Evolutionary conservation across 23 tunicate species (phyloP).

Genomic region (Ascidia mentula): DNA sequence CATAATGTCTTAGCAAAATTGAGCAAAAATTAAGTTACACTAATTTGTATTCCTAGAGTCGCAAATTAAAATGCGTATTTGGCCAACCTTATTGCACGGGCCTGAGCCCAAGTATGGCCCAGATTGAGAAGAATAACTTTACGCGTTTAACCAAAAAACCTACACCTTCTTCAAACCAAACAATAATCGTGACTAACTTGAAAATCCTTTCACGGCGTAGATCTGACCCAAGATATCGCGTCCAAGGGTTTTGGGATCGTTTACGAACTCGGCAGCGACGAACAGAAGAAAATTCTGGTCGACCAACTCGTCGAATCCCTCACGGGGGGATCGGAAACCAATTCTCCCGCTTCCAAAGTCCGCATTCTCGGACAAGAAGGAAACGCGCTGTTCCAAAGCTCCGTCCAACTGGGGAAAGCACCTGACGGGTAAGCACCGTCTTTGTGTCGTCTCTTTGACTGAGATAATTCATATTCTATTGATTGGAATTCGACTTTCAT

Average conservation of each 20-base stretch:
- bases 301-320: slow-evolving; percentile 58
- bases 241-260: slow-evolving; percentile 87
- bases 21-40: too few relatives aligned
- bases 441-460: too few relatives aligned
- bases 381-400: slow-evolving; percentile 16
- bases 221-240: slow-evolving; percentile 82
- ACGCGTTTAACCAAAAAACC: too few relatives aligned
- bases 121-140: too few relatives aligned
- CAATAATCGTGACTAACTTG: too few relatives aligned
- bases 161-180: too few relatives aligned
- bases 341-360: slow-evolving; percentile 45
- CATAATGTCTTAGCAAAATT: too few relatives aligned
- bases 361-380: slow-evolving; percentile 52
- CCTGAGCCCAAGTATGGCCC: background rate
- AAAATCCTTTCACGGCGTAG: too few relatives aligned
- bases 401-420: slow-evolving; percentile 60
- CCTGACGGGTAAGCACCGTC: slow-evolving; percentile 59
- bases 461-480: too few relatives aligned
- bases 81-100: background rate
- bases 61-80: too few relatives aligned
- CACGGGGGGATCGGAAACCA: slow-evolving; percentile 47
- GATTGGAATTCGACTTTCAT: too few relatives aligned
- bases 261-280: slow-evolving; percentile 67
- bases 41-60: too few relatives aligned
- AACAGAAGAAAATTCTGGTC: slow-evolving; percentile 57